phyloP scores from a whole-genome alignment of 1,140 invertebrate genomes.

The Trichomalopsis sarcophagae region DNA sequence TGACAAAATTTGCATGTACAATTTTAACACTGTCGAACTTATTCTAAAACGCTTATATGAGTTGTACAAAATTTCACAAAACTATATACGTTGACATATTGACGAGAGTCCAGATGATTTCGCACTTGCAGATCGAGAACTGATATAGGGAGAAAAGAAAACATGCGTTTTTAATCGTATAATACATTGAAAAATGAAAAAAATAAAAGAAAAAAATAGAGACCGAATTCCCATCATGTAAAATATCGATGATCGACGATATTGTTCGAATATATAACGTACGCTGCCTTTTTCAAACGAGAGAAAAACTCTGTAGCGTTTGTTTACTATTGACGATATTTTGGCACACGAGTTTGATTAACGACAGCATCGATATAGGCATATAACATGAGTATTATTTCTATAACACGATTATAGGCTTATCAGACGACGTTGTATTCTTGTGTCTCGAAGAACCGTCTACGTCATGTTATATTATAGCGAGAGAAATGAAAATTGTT shows the following conservation, averaged over 20 bases:
- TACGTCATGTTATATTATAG: slow-evolving; percentile 8
- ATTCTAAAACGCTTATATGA: background rate
- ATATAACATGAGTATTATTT: slow-evolving; percentile 6
- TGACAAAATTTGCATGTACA: background rate
- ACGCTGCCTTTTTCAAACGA: slow-evolving; percentile 63
- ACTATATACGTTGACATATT: slow-evolving; percentile 14
- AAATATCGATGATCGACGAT: slow-evolving; percentile 53
- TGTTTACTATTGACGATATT: slow-evolving; percentile 12
- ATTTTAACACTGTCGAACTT: background rate
- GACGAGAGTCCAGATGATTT: slow-evolving; percentile 7
- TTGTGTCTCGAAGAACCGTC: background rate
- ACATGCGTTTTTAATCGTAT: background rate
- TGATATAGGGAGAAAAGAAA: background rate
- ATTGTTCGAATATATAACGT: slow-evolving; percentile 61
- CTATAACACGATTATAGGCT: slow-evolving; percentile 17
- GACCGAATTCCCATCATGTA: slow-evolving; percentile 41
- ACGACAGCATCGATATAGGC: slow-evolving; percentile 11
- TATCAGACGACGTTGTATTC: background rate
- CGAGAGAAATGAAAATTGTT: background rate
- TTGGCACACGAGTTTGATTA: slow-evolving; percentile 22
- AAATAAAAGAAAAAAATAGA: background rate
- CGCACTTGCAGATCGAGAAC: slow-evolving; percentile 42
- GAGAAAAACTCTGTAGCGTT: slow-evolving; percentile 45
- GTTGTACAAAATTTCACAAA: background rate
- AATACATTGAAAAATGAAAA: background rate